These are phyloP conservation scores for Spodoptera frugiperda DNA, from an alignment of 1,140 invertebrate genomes.

Conservation along the genomic window DNA sequence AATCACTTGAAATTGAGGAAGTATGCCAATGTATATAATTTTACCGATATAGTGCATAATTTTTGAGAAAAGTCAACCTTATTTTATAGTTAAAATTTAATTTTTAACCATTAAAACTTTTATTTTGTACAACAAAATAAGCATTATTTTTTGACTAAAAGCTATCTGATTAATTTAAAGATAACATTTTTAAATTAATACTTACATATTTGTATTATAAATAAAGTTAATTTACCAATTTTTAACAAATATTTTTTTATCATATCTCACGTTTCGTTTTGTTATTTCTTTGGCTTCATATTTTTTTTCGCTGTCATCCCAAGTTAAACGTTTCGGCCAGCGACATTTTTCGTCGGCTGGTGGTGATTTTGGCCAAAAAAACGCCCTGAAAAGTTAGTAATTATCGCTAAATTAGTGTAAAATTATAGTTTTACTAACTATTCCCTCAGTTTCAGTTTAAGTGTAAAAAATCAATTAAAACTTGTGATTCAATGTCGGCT, in stretches of 20 bases:
- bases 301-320: slow-evolving; percentile 65
- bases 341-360: slow-evolving; percentile 80
- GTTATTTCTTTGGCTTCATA: slow-evolving; percentile 30
- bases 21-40: no score
- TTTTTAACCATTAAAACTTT: no score
- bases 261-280: slow-evolving; percentile 1
- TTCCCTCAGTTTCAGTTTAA: neutral
- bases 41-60: no score
- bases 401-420: slow-evolving; percentile 28
- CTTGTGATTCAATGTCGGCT: slow-evolving; percentile 54
- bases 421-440: neutral
- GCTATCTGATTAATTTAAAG: no score
- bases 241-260: slow-evolving; percentile 14
- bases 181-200: no score
- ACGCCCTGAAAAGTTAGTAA: slow-evolving; percentile 76
- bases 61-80: no score
- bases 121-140: no score
- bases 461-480: slow-evolving; percentile 15
- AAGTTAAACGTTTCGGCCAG: slow-evolving; percentile 71
- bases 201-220: no score
- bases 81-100: no score
- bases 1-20: no score
- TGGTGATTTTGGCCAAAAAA: slow-evolving; percentile 73
- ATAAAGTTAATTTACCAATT: neutral
- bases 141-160: no score